phyloP scores from a whole-genome alignment of 2,113 vertebrate species.

The Irena cyanogastra region DNA sequence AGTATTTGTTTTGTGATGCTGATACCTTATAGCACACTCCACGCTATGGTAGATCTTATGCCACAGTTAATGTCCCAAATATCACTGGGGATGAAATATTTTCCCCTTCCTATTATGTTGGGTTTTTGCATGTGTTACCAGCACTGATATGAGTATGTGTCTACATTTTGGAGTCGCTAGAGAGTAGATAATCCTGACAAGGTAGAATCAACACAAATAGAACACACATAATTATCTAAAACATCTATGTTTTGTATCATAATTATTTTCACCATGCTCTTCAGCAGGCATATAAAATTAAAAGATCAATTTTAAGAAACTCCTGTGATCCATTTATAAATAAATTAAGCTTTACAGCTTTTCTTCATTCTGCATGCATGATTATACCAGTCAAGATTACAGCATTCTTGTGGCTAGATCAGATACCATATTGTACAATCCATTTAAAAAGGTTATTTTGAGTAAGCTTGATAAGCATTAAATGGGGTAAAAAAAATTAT shows the following conservation, averaged over 20 bases:
- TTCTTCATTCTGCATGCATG: background rate
- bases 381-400: background rate
- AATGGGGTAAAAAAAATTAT: background rate
- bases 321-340: conserved; percentile 33
- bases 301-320: conserved; percentile 17
- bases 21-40: background rate
- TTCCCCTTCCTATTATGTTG: background rate
- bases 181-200: background rate
- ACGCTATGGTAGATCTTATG: background rate
- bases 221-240: background rate
- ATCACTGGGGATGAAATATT: background rate
- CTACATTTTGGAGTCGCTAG: background rate
- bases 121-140: background rate
- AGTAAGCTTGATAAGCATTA: conserved; percentile 3
- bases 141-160: background rate
- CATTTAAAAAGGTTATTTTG: background rate
- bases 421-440: background rate
- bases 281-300: background rate
- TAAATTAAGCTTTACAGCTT: conserved; percentile 31
- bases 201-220: background rate
- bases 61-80: background rate
- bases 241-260: background rate
- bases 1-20: background rate
- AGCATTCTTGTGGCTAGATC: background rate
- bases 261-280: background rate